Evolutionary conservation across 1,140 invertebrate species (phyloP), one percentile per base, ranked within the genome.

Genomic region (Gryllus bimaculatus): DNA sequence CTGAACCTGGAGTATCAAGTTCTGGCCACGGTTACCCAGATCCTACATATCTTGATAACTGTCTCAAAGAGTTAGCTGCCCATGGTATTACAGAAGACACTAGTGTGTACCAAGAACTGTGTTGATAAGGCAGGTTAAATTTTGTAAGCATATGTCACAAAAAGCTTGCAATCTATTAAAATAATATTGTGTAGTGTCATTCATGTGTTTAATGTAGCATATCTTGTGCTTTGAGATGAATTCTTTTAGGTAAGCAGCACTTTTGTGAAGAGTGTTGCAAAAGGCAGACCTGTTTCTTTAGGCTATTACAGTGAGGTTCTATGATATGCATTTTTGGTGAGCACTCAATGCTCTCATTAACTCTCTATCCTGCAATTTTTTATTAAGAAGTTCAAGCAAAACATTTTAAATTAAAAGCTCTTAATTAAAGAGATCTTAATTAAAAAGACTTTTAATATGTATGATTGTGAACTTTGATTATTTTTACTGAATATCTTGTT

Each of bases 21-120:
- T 87, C 85, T 75, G 90, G 90, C 6, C 90, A 93, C 83, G 93
- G 93, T 80, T 94, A 93, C 85, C 93, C 93, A 5, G 93, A 94
- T 86, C 88, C 90, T 8, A 91, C 89, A 77, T 95, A 94, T 85
- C 86, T 95, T 75, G 91, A 92, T 82, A 90, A 91, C 82, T 91
- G 92, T 66, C 84, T 94, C 78, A 85, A 89, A 54, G 93, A 95
- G 85, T 84, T 95, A 77, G 90, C 92, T 81, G 88, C 90, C 81
- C 88, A 92, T 82, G 92, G 92, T 66, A 88, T 93, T 74, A 89
- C 88, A 13, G 79, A 81, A 20, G 49, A 77, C 20, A 26, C 20
- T 12, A 54, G 18, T 48, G 20, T 80, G 8, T 80, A 80, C 47
- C 79, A 80, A 13, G 79, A 80, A 73, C 66, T 80, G 39, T 74